Conservation (phyloP, 2,888 invertebrate genomes). For the Theodoxus fluviatilis region DNA sequence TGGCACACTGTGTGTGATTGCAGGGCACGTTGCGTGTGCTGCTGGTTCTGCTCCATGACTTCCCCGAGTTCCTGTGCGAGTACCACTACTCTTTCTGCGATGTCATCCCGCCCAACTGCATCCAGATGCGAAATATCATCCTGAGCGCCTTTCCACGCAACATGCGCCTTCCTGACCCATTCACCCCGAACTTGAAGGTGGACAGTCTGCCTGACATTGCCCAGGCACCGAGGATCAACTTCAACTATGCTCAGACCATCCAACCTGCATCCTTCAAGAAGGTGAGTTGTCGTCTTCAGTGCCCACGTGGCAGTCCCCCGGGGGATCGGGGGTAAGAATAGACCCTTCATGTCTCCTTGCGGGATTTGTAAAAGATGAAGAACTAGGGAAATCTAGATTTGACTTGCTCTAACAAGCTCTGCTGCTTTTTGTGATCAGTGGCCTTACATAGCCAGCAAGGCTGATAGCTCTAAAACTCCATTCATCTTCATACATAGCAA, state of each 20-base stretch:
- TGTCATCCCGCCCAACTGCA: conserved; percentile 98
- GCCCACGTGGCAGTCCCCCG: too few relatives aligned
- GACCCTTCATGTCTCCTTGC: too few relatives aligned
- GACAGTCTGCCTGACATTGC: conserved; percentile 54
- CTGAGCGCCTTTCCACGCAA: conserved; percentile 96
- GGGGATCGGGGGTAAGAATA: too few relatives aligned
- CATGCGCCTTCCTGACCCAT: conserved; percentile 98
- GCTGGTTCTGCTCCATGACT: conserved; percentile 94
- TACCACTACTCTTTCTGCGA: conserved; percentile 99
- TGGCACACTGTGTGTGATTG: conserved; percentile 29
- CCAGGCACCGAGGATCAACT: conserved; percentile 79
- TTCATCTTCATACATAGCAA: too few relatives aligned
- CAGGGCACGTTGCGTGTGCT: conserved; percentile 85
- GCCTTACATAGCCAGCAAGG: too few relatives aligned
- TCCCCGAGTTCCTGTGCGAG: conserved; percentile 98
- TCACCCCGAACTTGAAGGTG: conserved; percentile 91
- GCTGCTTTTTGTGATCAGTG: too few relatives aligned
- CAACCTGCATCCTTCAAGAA: conserved; percentile 89
- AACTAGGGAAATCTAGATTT: too few relatives aligned
- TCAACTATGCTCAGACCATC: conserved; percentile 86
- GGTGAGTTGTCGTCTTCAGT: too few relatives aligned
- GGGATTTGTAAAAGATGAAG: too few relatives aligned
- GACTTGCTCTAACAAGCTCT: too few relatives aligned
- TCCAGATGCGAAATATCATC: conserved; percentile 96
- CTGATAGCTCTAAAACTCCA: too few relatives aligned